Conservation (phyloP, 2,113 vertebrate genomes). For the Forbesichthys papilliferus region DNA sequence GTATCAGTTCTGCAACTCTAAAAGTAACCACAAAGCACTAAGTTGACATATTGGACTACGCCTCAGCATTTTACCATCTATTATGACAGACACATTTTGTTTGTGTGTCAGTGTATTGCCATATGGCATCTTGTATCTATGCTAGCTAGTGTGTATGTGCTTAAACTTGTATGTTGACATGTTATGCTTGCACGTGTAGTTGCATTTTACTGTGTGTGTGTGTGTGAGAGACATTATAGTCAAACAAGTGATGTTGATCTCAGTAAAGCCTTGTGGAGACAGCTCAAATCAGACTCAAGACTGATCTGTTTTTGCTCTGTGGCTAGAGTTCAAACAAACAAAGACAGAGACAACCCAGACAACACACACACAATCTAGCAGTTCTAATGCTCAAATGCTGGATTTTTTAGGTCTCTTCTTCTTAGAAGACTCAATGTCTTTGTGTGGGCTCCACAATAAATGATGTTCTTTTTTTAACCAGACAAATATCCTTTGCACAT, state of each 20-base stretch:
- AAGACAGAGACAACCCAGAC: too few species aligned
- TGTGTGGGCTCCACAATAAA: not conserved
- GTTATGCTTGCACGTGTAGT: slow-evolving; percentile 28
- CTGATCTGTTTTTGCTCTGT: too few species aligned
- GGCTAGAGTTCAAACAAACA: too few species aligned
- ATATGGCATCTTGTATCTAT: slow-evolving; percentile 4
- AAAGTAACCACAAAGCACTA: slow-evolving; percentile 7
- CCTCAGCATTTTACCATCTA: slow-evolving; percentile 21
- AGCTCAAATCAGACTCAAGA: too few species aligned
- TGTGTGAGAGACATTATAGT: not conserved
- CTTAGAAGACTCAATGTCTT: too few species aligned
- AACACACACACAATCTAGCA: too few species aligned
- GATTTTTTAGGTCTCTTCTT: too few species aligned
- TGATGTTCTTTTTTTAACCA: not conserved
- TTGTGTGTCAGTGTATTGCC: slow-evolving; percentile 4
- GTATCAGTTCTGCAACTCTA: not conserved
- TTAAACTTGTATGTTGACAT: slow-evolving; percentile 14
- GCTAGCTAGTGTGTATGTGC: slow-evolving; percentile 36
- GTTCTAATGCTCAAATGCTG: too few species aligned
- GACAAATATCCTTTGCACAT: too few species aligned
- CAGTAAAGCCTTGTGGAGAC: not conserved
- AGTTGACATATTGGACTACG: not conserved
- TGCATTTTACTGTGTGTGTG: slow-evolving; percentile 2
- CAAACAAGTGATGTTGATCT: not conserved
- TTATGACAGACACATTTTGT: slow-evolving; percentile 39